Base-by-base conservation (phyloP, 92 coral and sea anemone genomes). In the Zoanthus sociatus region DNA sequence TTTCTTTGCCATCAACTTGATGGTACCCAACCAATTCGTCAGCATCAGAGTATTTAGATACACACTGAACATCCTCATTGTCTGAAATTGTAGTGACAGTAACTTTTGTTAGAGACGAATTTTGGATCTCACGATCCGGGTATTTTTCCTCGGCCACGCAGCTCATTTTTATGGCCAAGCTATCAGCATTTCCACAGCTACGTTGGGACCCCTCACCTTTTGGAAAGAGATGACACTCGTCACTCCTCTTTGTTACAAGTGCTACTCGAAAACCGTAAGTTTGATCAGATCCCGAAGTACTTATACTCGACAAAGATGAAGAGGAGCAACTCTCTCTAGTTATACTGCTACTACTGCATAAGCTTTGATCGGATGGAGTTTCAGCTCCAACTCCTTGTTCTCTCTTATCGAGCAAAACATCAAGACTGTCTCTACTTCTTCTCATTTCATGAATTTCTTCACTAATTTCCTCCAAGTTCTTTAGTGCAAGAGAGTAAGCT, bases 341-440 rank as follows among this genome's bases (percentile, higher is more conserved):
- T 12, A 44, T 46, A 61, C 74, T 50, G 45, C n/a, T 55, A 21
- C 74, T 54, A 66, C 75, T 6, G 76, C 77, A 60, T 48, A 90
- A 73, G 76, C 68, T 67, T 79, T 87, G 87, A 16, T 76, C 87
- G n/a, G 42, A 81, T 32, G 98, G 95, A 71, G 89, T 78, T 78
- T 97, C 99, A 7, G 98, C 97, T 31, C 99, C 99, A 88, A 97
- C 99, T 68, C 99, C 99, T 70, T 93, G 92, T 58, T 96, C 96
- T 51, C 99, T 94, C 71, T 92, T 92, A 14, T 77, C 83, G 26
- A 95, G 89, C 32, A 87, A 77, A 1, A 77, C 67, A 90, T 92
- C 90, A 76, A 96, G 90, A 81, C 89, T 91, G 31, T 90, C 89
- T 48, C 90, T 90, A 88, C 96, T 95, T 83, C 91, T 88, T 13